Evolutionary conservation across 2,113 vertebrate species (phyloP).

Genomic region (Haliaeetus leucogaster): DNA sequence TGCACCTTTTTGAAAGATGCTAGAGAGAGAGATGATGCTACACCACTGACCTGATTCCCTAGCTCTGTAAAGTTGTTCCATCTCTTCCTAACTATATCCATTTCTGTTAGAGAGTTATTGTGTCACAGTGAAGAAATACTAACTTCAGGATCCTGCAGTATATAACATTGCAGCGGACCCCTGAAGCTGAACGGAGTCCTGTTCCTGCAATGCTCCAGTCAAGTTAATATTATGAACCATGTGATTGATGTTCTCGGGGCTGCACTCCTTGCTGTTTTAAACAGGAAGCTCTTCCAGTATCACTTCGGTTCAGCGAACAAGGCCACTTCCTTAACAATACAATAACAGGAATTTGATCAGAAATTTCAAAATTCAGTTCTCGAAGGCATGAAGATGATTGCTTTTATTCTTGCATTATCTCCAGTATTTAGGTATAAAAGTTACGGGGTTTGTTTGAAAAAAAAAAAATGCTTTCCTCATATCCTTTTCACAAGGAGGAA

Average conservation of each 20-base stretch:
- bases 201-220: not conserved
- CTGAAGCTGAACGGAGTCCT: not conserved
- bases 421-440: not conserved
- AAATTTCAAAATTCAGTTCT: conserved; percentile 17
- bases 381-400: not conserved
- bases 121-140: not conserved
- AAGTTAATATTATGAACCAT: not conserved
- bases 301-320: not conserved
- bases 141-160: not conserved
- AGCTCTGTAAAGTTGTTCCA: not conserved
- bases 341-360: conserved; percentile 54
- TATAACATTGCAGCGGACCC: not conserved
- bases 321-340: conserved; percentile 45
- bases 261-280: conserved; percentile 25
- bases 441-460: not conserved
- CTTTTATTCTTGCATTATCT: not conserved
- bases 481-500: not conserved
- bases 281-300: conserved; percentile 50
- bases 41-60: not conserved
- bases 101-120: not conserved
- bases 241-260: not conserved
- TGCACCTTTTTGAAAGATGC: not conserved
- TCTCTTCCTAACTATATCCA: not conserved
- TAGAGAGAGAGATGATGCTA: not conserved
- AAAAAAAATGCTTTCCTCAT: not conserved